Conservation (phyloP, 1,140 invertebrate genomes). For the Berghia stephanieae region DNA sequence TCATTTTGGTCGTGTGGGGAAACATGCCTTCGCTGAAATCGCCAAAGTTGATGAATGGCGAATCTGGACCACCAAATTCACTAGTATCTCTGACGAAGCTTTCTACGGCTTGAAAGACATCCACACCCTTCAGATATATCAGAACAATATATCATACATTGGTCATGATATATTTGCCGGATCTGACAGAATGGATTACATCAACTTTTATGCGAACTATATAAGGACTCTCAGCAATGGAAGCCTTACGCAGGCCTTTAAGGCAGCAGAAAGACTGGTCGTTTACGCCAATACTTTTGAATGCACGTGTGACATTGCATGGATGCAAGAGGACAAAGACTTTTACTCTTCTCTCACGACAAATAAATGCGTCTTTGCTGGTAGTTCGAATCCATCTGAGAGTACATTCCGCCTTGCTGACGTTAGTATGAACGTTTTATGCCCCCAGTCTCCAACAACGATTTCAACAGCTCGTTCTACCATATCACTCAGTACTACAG, state of each 20-base stretch:
- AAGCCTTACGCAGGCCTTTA: background rate
- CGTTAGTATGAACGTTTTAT: background rate
- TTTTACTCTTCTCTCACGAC: background rate
- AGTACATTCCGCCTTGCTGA: background rate
- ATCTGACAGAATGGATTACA: background rate
- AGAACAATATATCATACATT: conserved; percentile 11
- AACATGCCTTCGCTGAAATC: conserved; percentile 10
- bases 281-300: background rate
- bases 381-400: too few species aligned
- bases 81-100: background rate
- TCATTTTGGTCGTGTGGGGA: conserved; percentile 12
- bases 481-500: too few species aligned
- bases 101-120: conserved; percentile 13
- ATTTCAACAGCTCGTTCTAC: too few species aligned
- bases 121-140: background rate
- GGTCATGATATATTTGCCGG: background rate
- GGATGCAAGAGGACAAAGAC: background rate
- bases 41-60: background rate
- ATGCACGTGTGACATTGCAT: conserved; percentile 21
- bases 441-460: too few species aligned
- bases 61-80: background rate
- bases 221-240: background rate
- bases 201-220: background rate
- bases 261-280: background rate
- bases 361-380: conserved; percentile 1